phyloP scores from a whole-genome alignment of 2,888 invertebrate species.

The Urechis unicinctus region DNA sequence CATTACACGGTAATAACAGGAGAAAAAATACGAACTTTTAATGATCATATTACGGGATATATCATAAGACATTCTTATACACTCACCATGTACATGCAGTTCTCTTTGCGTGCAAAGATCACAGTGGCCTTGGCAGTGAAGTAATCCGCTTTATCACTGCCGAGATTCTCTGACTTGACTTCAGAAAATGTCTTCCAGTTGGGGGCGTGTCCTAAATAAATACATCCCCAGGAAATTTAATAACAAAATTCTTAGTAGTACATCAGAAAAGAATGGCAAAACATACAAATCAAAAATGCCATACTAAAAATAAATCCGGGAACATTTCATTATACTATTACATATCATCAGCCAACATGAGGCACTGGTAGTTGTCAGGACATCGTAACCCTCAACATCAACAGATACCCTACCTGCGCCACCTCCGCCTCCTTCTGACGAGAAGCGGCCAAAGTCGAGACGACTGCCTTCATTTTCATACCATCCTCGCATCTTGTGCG shows the following conservation, averaged over 20 bases:
- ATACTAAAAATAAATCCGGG: no score
- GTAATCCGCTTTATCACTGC: slow-evolving; percentile 72
- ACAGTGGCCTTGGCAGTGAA: slow-evolving; percentile 74
- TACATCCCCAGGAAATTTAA: neutral
- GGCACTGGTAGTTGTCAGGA: no score
- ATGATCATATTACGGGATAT: neutral
- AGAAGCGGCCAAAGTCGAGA: slow-evolving; percentile 36
- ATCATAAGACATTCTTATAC: neutral
- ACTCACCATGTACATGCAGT: slow-evolving; percentile 70
- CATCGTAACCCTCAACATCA: no score
- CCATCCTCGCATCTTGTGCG: slow-evolving; percentile 83
- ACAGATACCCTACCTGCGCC: neutral
- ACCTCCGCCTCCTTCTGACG: slow-evolving; percentile 26
- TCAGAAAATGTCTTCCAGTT: slow-evolving; percentile 72
- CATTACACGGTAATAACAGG: neutral
- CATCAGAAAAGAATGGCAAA: no score
- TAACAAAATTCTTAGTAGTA: no score
- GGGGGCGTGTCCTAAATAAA: slow-evolving; percentile 21
- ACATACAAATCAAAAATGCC: no score
- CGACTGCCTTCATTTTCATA: slow-evolving; percentile 63
- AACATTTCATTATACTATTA: no score
- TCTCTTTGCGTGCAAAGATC: slow-evolving; percentile 72
- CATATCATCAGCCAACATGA: no score
- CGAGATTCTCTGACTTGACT: slow-evolving; percentile 65
- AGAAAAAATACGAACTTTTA: neutral